Conservation (phyloP, 2,113 vertebrate species). For the Numida meleagris region DNA sequence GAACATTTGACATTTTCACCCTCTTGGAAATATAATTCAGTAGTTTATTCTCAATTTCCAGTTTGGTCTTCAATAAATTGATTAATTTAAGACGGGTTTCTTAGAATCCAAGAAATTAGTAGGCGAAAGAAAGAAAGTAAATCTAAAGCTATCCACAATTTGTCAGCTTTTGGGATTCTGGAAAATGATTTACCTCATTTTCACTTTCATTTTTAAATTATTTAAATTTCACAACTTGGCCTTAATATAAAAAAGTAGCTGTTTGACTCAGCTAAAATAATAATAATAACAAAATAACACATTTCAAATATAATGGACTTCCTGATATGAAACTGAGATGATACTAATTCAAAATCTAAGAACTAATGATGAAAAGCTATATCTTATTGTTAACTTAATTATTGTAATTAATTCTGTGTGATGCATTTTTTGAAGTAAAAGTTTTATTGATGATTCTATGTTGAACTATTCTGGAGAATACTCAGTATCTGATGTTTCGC, state of each 20-base stretch:
- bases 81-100: background rate
- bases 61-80: background rate
- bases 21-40: background rate
- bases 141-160: rapidly evolving
- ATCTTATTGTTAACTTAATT: background rate
- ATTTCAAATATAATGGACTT: background rate
- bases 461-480: background rate
- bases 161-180: background rate
- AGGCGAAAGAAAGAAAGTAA: background rate
- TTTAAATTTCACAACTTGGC: background rate
- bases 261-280: background rate
- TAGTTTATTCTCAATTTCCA: background rate
- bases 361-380: background rate
- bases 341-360: background rate
- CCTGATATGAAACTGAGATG: background rate
- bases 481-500: background rate
- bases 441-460: background rate
- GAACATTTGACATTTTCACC: background rate
- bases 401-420: background rate
- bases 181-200: background rate
- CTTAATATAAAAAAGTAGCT: background rate
- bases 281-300: background rate
- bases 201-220: background rate
- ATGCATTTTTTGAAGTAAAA: background rate
- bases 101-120: background rate